Percentiles rank a stretch among this genome's conserved stretches.
Conservation (phyloP, 2,113 vertebrate species). For the Chamaetylas fuelleborni region DNA sequence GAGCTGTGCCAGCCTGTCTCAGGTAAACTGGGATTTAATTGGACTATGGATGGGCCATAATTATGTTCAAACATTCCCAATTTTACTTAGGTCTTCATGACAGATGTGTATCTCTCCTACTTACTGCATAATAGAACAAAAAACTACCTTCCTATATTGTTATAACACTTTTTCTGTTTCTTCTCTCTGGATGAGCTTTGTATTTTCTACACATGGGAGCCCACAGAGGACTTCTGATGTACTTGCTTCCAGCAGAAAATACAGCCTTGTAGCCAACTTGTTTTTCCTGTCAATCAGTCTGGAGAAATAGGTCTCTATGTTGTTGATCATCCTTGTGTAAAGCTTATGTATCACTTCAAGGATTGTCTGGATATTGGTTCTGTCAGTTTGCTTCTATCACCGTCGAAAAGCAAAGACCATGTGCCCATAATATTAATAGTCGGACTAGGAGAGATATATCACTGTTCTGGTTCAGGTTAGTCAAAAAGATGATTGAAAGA, state of each 20-base stretch:
- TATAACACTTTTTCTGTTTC: not conserved
- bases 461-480: not conserved
- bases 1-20: not conserved
- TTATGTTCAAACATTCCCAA: not conserved
- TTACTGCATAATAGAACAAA: not conserved
- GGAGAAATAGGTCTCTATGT: not conserved
- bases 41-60: not conserved
- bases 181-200: not conserved
- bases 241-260: not conserved
- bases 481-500: conserved; percentile 31
- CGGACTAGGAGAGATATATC: not conserved
- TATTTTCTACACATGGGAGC: not conserved
- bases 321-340: conserved; percentile 47
- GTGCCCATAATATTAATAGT: conserved; percentile 3
- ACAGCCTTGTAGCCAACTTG: not conserved
- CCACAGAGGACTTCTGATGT: not conserved
- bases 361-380: conserved; percentile 35
- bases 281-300: conserved; percentile 3
- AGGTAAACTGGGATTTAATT: not conserved
- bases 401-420: not conserved
- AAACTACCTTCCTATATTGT: not conserved
- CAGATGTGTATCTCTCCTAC: not conserved
- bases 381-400: conserved; percentile 41
- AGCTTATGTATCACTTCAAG: conserved; percentile 44
- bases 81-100: not conserved